Conservation (phyloP, 2,888 invertebrate genomes). For the Eupithecia vulgata region DNA sequence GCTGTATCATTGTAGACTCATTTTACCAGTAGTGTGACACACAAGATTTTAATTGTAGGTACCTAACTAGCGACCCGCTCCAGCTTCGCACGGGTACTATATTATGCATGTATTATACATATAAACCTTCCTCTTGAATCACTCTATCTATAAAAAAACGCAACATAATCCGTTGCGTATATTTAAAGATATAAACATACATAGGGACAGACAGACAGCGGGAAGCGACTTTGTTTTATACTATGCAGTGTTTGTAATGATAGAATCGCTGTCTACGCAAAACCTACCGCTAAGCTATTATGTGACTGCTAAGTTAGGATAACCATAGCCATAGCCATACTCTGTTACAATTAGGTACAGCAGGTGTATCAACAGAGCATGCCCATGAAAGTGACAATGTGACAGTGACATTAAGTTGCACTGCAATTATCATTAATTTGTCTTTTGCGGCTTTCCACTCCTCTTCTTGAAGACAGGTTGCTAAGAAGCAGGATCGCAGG, state of each 20-base stretch:
- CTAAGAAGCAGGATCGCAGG: neutral
- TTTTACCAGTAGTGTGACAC: neutral
- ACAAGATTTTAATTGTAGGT: neutral
- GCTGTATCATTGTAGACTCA: neutral
- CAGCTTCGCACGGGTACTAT: too few relatives aligned
- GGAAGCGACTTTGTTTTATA: too few relatives aligned
- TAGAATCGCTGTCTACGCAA: neutral
- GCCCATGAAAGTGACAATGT: conserved; percentile 39
- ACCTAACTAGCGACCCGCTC: too few relatives aligned
- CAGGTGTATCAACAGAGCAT: conserved; percentile 30
- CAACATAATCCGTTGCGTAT: too few relatives aligned
- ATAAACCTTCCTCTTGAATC: too few relatives aligned
- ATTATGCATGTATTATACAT: too few relatives aligned
- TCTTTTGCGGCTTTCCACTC: conserved; percentile 35
- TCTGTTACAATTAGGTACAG: conserved; percentile 2
- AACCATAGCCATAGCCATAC: neutral
- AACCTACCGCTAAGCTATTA: neutral
- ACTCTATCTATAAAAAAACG: too few relatives aligned
- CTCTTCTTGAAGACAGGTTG: conserved; percentile 15
- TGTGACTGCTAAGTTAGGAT: neutral
- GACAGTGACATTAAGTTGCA: conserved; percentile 15
- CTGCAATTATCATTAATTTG: conserved; percentile 31
- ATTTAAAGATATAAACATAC: too few relatives aligned
- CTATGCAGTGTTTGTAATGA: too few relatives aligned
- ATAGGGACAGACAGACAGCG: too few relatives aligned